These are phyloP conservation scores for Calliscelio sp. DNA, from an alignment of 2,888 invertebrate species.

Conservation along the genomic window DNA sequence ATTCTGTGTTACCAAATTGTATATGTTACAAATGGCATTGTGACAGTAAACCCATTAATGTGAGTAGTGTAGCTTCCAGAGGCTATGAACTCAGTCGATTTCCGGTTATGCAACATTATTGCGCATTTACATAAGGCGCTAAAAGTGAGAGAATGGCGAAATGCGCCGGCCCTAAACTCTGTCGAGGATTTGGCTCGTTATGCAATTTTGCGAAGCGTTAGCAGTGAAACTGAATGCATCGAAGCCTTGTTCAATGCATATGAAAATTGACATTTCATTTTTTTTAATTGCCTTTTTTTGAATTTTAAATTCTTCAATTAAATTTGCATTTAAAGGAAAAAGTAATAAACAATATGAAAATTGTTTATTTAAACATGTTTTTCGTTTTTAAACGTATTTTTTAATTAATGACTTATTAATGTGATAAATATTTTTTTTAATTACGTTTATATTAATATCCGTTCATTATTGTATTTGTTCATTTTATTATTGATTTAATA, in stretches of 20 bases:
- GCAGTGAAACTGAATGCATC: constrained; percentile 28
- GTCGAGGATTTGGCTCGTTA: constrained; percentile 52
- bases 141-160: constrained; percentile 57
- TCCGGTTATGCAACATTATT: constrained; percentile 70
- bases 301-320: not conserved
- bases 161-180: constrained; percentile 40
- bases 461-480: too few species aligned
- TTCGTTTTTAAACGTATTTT: too few species aligned
- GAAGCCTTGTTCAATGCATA: constrained; percentile 23
- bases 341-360: too few species aligned
- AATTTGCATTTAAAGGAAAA: too few species aligned
- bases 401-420: too few species aligned
- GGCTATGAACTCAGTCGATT: constrained; percentile 70
- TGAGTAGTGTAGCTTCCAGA: constrained; percentile 30
- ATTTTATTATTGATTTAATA: too few species aligned
- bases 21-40: constrained; percentile 47
- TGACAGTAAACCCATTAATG: constrained; percentile 62
- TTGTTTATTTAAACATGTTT: too few species aligned
- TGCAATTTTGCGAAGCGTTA: constrained; percentile 61
- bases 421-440: too few species aligned
- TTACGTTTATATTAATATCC: too few species aligned
- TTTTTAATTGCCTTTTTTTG: not conserved
- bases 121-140: constrained; percentile 68
- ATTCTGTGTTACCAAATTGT: constrained; percentile 20
- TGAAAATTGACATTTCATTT: constrained; percentile 8